Evolutionary conservation across 2,888 invertebrate genomes (phyloP).

Genomic region (Steromphala cineraria): DNA sequence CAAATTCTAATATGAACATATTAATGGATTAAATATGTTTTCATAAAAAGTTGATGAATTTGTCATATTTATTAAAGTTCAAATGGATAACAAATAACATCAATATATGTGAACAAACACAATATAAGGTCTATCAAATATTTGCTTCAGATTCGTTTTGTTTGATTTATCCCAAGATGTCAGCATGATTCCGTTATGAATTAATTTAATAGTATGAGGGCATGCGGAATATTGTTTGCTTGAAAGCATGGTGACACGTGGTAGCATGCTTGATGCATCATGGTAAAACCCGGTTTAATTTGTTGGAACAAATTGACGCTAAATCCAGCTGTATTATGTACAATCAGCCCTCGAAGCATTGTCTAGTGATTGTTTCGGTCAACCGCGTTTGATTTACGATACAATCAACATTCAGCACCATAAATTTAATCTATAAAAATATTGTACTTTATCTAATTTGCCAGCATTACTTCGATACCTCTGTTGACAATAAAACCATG

Average conservation of each 20-base stretch:
- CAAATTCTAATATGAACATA: too few relatives aligned
- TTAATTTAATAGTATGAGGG: background rate
- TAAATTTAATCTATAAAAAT: constrained; percentile 19
- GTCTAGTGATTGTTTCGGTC: background rate
- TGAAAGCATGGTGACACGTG: background rate
- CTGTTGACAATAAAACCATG: constrained; percentile 13
- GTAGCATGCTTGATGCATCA: background rate
- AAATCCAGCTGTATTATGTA: background rate
- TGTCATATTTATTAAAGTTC: too few relatives aligned
- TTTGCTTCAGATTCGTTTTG: too few relatives aligned
- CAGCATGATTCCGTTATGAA: too few relatives aligned
- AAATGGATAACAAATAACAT: too few relatives aligned
- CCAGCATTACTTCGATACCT: constrained; percentile 14
- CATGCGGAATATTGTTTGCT: background rate
- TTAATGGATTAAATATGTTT: too few relatives aligned
- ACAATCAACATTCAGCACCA: constrained; percentile 4
- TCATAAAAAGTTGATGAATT: too few relatives aligned
- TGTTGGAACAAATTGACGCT: background rate
- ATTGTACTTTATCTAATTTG: constrained; percentile 20
- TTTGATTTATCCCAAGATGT: too few relatives aligned
- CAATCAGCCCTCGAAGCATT: background rate
- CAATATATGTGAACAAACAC: too few relatives aligned
- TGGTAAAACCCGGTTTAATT: background rate
- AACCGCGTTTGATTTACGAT: constrained; percentile 11
- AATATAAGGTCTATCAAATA: too few relatives aligned